Base-by-base conservation (phyloP, 2,797 vertebrate genomes). In the Pseudotriccus pelzelni region DNA sequence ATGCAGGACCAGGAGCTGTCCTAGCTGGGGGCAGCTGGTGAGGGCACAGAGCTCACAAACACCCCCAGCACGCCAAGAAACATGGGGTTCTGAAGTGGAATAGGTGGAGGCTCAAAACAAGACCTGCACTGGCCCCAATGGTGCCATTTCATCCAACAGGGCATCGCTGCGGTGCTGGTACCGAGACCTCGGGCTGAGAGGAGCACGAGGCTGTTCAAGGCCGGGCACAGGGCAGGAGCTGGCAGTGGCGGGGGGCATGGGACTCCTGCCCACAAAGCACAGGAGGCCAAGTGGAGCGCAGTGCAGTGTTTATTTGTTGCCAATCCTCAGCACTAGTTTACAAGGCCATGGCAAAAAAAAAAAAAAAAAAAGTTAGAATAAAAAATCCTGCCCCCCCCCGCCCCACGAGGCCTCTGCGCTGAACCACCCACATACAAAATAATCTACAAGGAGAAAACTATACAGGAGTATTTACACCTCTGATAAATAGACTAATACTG, bases 401-500 rank as follows among this genome's bases (percentile, higher is more conserved):
- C 8, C 87, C 92, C 68, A 73, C 30, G 87, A 73, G 88, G 88
- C 74, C 77, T 93, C 86, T 69, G 91, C 94, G 76, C 80, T 64
- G 64, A 91, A 84, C 44, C 1, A 79, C 85, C 97, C 95, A 49
- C 92, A 97, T 98, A 98, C 97, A 98, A 98, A 98, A 98, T 98
- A 98, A 98, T 98, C 98, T 97, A 97, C 92, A 97, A 97, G 95
- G 97, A 97, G 98, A 96, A 98, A 98, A 98, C 98, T 99, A 98
- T 99, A 99, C 98, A 99, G 96, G 98, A 98, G 97, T 99, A 99
- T 99, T 97, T 99, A 99, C 99, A 99, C 94, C 97, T 98, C 98
- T 98, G 98, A 99, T 99, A 99, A 99, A 99, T 99, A 99, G 98
- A 98, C 97, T 97, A 98, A 99, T 97, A 98, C 98, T 99, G 98